Percentiles rank a stretch among this genome's conserved stretches.
phyloP scores from a whole-genome alignment of 2,113 vertebrate species.

The Dicentrarchus labrax region DNA sequence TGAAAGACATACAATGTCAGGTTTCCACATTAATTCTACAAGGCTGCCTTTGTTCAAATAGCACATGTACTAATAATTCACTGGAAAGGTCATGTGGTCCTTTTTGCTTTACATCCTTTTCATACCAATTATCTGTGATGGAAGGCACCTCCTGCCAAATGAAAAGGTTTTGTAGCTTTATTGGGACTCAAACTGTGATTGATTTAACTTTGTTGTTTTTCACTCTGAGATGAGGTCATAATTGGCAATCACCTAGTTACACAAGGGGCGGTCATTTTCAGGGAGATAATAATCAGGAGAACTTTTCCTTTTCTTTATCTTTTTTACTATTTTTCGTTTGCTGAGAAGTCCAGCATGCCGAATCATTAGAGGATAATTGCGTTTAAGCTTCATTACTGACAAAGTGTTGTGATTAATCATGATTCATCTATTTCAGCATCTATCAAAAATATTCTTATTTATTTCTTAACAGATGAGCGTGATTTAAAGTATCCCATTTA shows the following conservation, averaged over 20 bases:
- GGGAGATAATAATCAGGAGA: slow-evolving; percentile 17
- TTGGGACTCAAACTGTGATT: slow-evolving; percentile 45
- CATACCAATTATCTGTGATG: slow-evolving; percentile 65
- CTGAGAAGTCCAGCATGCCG: neutral
- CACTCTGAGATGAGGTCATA: slow-evolving; percentile 22
- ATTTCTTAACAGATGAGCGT: neutral
- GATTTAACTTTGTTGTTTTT: slow-evolving; percentile 54
- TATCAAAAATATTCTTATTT: slow-evolving; percentile 12
- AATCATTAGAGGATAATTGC: slow-evolving; percentile 5
- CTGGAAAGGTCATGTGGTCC: slow-evolving; percentile 38
- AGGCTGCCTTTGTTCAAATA: slow-evolving; percentile 27
- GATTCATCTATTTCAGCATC: slow-evolving; percentile 31
- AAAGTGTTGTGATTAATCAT: neutral
- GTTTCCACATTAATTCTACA: slow-evolving; percentile 19
- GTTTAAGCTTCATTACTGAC: neutral
- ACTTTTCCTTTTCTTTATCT: neutral
- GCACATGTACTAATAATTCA: slow-evolving; percentile 47
- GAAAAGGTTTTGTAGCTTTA: slow-evolving; percentile 56
- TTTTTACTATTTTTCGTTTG: neutral
- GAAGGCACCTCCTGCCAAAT: slow-evolving; percentile 52
- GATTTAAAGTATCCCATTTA: neutral
- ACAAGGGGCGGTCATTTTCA: slow-evolving; percentile 17
- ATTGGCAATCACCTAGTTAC: slow-evolving; percentile 25
- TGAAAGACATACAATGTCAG: slow-evolving; percentile 3
- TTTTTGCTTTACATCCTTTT: slow-evolving; percentile 49